Conservation (phyloP, 2,888 invertebrate species). For the Tipula unca region DNA sequence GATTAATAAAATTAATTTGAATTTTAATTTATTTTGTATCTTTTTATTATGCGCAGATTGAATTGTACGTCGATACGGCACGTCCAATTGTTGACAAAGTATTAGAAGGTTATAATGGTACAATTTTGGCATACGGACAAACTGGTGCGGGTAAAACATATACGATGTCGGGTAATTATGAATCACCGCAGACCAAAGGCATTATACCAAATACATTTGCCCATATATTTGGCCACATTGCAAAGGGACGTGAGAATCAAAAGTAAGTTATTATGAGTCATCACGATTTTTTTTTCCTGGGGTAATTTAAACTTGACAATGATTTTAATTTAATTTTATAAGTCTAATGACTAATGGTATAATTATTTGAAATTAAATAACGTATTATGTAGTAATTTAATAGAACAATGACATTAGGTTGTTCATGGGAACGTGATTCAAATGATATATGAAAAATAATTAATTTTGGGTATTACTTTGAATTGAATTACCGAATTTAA, state of each 20-base stretch:
- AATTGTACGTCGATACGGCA: constrained; percentile 93
- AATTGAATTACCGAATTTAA: neutral
- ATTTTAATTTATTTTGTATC: too few species aligned
- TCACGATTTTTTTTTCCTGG: neutral
- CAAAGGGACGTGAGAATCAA: constrained; percentile 82
- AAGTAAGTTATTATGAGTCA: constrained; percentile 50
- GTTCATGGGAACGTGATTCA: constrained; percentile 21
- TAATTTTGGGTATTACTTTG: neutral
- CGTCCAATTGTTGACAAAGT: constrained; percentile 96
- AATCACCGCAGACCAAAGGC: constrained; percentile 82
- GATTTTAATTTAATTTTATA: neutral
- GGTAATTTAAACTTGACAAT: neutral
- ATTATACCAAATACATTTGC: constrained; percentile 99
- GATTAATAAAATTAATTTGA: neutral
- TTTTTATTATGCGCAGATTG: constrained; percentile 50
- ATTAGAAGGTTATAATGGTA: constrained; percentile 93
- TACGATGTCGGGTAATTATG: constrained; percentile 92
- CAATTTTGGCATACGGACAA: constrained; percentile 82
- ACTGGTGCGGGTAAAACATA: constrained; percentile 98
- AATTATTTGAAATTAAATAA: neutral
- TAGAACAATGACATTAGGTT: neutral
- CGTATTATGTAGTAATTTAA: neutral
- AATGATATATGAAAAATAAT: constrained; percentile 21
- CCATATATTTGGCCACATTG: constrained; percentile 96
- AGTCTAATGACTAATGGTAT: neutral